Evolutionary conservation across 2,113 vertebrate genomes (phyloP).

Genomic region (Ahaetulla prasina): DNA sequence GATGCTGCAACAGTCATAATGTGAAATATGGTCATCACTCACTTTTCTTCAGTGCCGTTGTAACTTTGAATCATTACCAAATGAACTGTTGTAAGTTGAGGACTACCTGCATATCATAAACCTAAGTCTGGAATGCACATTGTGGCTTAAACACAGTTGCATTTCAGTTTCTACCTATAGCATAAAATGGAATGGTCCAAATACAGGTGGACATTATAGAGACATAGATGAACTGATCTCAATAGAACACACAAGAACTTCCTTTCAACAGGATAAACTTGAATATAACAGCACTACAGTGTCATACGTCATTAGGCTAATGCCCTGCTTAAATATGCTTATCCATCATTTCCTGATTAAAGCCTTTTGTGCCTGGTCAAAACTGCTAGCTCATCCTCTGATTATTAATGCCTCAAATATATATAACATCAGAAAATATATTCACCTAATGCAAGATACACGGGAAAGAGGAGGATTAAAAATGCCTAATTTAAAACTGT

Average conservation of each 20-base stretch:
- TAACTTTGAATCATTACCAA: too few species aligned
- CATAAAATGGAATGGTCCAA: not conserved
- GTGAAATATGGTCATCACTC: too few species aligned
- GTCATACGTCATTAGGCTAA: slow-evolving; percentile 15
- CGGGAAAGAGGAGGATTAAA: too few species aligned
- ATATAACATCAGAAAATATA: not conserved
- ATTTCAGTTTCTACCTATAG: not conserved
- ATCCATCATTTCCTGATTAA: slow-evolving; percentile 35
- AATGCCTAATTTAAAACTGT: too few species aligned
- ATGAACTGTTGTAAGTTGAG: too few species aligned
- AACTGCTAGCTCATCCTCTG: slow-evolving; percentile 23
- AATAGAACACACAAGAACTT: slow-evolving; percentile 27
- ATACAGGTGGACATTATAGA: not conserved
- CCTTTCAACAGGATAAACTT: slow-evolving; percentile 28
- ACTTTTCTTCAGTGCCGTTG: too few species aligned
- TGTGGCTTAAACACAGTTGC: not conserved
- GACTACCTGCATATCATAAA: not conserved
- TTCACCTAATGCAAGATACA: too few species aligned
- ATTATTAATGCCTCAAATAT: slow-evolving; percentile 20
- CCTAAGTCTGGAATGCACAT: not conserved
- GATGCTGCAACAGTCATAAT: too few species aligned
- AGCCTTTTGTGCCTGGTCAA: slow-evolving; percentile 22
- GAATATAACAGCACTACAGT: slow-evolving; percentile 30
- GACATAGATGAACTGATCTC: not conserved
- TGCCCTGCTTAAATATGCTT: slow-evolving; percentile 34